Evolutionary conservation across 2,888 invertebrate species (phyloP).

Genomic region (Drosophila testacea): DNA sequence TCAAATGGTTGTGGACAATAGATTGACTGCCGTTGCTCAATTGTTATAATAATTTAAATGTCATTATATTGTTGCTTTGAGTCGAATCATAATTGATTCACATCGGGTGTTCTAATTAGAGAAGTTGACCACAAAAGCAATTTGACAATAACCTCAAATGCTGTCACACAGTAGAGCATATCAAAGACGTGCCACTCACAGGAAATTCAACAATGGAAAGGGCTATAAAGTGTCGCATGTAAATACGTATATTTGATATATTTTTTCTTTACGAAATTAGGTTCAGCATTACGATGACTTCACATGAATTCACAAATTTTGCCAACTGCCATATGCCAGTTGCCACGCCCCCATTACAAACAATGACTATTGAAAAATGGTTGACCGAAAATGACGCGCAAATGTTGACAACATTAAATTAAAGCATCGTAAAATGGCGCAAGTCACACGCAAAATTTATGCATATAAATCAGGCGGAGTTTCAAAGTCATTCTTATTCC

Average conservation of each 20-base stretch:
- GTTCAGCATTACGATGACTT: constrained; percentile 7
- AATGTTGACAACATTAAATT: constrained; percentile 78
- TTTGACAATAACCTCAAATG: constrained; percentile 35
- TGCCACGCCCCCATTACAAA: constrained; percentile 52
- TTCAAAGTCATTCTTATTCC: constrained; percentile 3
- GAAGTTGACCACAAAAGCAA: constrained; percentile 30
- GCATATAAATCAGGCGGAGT: constrained; percentile 67
- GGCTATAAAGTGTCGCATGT: neutral
- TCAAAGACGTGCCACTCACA: constrained; percentile 14
- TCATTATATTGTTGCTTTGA: neutral
- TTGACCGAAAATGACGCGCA: constrained; percentile 77
- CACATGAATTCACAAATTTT: neutral
- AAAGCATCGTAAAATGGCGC: constrained; percentile 67
- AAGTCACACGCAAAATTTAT: constrained; percentile 66
- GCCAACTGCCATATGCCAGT: neutral
- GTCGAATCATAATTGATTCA: constrained; percentile 12
- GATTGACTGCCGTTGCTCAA: neutral
- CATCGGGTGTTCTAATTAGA: constrained; percentile 24
- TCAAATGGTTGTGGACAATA: constrained; percentile 1
- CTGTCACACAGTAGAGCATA: constrained; percentile 1
- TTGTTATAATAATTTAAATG: constrained; percentile 4
- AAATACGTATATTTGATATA: constrained; percentile 5
- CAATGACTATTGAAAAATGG: constrained; percentile 65
- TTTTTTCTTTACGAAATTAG: constrained; percentile 12
- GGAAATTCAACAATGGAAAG: neutral